Evolutionary conservation across 2,797 vertebrate species (phyloP).

Genomic region (Labroides dimidiatus): DNA sequence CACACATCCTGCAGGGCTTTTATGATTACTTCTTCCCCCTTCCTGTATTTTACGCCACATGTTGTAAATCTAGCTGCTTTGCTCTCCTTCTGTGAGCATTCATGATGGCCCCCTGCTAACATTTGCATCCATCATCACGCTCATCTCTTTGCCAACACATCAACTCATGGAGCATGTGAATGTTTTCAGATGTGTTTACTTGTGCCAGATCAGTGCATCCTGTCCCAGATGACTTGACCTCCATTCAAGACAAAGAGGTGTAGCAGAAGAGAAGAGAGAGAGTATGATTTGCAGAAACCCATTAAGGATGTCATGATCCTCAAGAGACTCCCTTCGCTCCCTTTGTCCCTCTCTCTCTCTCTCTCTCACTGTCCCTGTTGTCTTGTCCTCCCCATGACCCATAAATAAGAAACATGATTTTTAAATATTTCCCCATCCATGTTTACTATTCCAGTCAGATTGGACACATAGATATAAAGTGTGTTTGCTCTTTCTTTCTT

Average conservation of each 20-base stretch:
- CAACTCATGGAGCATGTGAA: background rate
- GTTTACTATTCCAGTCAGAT: background rate
- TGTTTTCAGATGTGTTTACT: conserved; percentile 16
- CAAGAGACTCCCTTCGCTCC: background rate
- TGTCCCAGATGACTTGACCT: conserved; percentile 42
- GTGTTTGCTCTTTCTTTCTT: background rate
- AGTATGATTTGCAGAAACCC: conserved; percentile 16
- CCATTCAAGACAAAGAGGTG: conserved; percentile 32
- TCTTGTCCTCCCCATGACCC: background rate
- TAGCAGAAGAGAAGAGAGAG: background rate
- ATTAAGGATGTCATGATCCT: conserved; percentile 27
- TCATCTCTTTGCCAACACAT: conserved; percentile 22
- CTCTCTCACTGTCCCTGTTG: background rate
- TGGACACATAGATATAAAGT: too few species aligned
- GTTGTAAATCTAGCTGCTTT: conserved; percentile 4
- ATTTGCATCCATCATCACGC: conserved; percentile 25
- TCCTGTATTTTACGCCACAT: conserved; percentile 9
- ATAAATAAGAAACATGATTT: conserved; percentile 12
- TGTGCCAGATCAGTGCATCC: conserved; percentile 11
- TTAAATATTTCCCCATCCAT: background rate
- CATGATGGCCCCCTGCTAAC: background rate
- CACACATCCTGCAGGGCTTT: conserved; percentile 30
- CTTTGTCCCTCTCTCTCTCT: background rate
- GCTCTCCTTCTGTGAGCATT: conserved; percentile 13
- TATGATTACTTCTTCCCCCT: background rate